Base-by-base conservation (phyloP, 2,888 invertebrate species). In the Bugula neritina region DNA sequence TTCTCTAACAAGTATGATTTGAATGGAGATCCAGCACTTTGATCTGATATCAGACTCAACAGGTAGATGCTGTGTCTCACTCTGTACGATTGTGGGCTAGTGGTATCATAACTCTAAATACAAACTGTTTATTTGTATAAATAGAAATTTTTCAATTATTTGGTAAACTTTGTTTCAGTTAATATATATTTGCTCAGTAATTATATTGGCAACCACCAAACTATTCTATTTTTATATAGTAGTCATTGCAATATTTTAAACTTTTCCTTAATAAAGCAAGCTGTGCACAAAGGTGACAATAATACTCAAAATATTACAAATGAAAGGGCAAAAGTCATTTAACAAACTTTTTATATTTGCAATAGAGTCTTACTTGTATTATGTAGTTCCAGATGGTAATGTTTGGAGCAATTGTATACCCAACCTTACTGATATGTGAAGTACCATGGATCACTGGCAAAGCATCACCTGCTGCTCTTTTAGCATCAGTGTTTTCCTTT, bases 11-110 rank as follows among this genome's bases (percentile, higher is more conserved):
- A 31, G 31, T 63, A 63, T 31, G 63, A 29, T 2, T 3, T 5
- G 52, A 70, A 70, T 54, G 70, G 70, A 25, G 52, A 54, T 2
- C 70, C 70, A 3, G 52, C 70, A 70, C 27, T 43, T 5, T 3
- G 2, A 52, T 70, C 70, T 5, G 70, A 70, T 10, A 35, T 43
- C 70, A 70, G 21, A 54, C 52, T 29, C 70, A 70, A 25, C 52
- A 70, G 54, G 70, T 70, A 70, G 35, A 70, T 29, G n/a, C 29
- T 17, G 29, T 70, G 63, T 25, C n/a, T 25, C 3, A n/a, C 13
- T 25, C 63, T 21, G 34, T 63, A 63, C 31, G 63, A 2, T 31
- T 63, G 31, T 31, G 63, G 63, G 31, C 63, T 63, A 2, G 27
- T 31, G 2, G 34, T 34, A 63, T 63, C 63, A 31, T 63, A 63